Conservation (phyloP, 2,888 invertebrate genomes). For the Idaea aversata region DNA sequence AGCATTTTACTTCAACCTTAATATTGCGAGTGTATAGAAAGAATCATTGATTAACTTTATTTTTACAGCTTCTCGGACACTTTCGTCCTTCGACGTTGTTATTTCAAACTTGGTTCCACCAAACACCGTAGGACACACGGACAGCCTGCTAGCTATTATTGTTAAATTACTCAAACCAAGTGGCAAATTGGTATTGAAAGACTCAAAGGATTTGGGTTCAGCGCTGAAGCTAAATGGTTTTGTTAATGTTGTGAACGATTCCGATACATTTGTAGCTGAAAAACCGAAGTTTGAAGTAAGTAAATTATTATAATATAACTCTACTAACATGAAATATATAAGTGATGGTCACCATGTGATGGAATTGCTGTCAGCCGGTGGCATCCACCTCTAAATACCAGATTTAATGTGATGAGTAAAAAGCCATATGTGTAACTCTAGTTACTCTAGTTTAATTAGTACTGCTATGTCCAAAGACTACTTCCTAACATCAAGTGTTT, state of each 20-base stretch:
- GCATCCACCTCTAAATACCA: no score
- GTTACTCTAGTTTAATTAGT: no score
- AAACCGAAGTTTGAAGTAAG: conserved; percentile 86
- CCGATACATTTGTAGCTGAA: conserved; percentile 65
- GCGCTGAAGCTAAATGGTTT: conserved; percentile 84
- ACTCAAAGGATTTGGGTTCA: conserved; percentile 66
- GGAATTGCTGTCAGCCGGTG: no score
- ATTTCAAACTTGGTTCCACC: conserved; percentile 76
- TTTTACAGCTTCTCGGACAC: conserved; percentile 74
- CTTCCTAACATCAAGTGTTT: no score
- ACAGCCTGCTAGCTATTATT: conserved; percentile 74
- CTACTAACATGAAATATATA: not conserved
- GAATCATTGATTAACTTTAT: conserved; percentile 17
- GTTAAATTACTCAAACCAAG: conserved; percentile 83
- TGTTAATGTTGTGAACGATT: conserved; percentile 57
- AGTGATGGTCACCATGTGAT: no score
- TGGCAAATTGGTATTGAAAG: conserved; percentile 79
- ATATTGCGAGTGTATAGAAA: not conserved
- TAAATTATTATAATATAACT: not conserved
- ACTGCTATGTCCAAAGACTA: no score
- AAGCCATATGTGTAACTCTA: no score
- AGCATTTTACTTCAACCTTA: not conserved
- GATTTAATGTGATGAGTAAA: no score
- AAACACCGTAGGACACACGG: conserved; percentile 60
- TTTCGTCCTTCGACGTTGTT: conserved; percentile 82